Percentiles rank a stretch among this genome's conserved stretches.
Evolutionary conservation across 2,888 invertebrate genomes (phyloP).

Genomic region (Smittia aterrima): DNA sequence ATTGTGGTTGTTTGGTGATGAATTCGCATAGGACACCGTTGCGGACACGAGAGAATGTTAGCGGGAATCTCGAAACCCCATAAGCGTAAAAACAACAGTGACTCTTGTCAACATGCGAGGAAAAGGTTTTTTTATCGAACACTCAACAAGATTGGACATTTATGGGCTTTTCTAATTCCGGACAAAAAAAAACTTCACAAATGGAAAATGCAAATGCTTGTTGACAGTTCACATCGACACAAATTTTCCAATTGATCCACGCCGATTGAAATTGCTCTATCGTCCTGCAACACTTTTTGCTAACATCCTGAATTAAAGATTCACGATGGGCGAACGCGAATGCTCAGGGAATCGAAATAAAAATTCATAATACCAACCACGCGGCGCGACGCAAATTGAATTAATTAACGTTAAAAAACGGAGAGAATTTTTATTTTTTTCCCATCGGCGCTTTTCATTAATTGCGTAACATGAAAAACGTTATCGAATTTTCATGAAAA

Average conservation of each 20-base stretch:
- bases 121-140: too few relatives aligned
- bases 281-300: too few relatives aligned
- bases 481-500: constrained; percentile 26
- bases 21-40: neutral
- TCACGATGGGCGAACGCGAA: neutral
- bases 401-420: constrained; percentile 31
- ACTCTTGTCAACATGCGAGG: too few relatives aligned
- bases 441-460: neutral
- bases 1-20: constrained; percentile 31
- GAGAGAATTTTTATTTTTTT: constrained; percentile 18
- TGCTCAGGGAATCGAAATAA: constrained; percentile 11
- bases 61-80: neutral
- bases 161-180: too few relatives aligned
- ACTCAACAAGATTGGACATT: too few relatives aligned
- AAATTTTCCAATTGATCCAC: too few relatives aligned
- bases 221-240: too few relatives aligned
- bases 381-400: constrained; percentile 33
- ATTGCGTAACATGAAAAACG: neutral
- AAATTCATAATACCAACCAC: constrained; percentile 26
- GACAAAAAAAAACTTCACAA: too few relatives aligned
- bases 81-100: too few relatives aligned
- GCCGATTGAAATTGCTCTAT: too few relatives aligned
- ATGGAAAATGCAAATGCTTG: too few relatives aligned
- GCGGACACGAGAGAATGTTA: neutral
- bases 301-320: constrained; percentile 22